Evolutionary conservation across 2,888 invertebrate genomes (phyloP).

Genomic region (Heliconius ethilla): DNA sequence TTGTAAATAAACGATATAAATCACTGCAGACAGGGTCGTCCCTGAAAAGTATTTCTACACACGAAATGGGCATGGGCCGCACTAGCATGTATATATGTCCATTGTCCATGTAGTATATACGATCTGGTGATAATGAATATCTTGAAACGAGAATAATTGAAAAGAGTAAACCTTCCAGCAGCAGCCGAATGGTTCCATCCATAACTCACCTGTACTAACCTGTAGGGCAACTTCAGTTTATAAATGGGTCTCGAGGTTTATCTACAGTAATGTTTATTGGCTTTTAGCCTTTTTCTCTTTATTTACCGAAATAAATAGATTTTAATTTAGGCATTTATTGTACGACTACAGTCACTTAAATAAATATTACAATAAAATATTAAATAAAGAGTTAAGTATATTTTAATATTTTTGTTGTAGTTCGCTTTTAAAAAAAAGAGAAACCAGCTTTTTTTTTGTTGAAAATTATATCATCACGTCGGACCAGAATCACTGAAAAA

Average conservation of each 20-base stretch:
- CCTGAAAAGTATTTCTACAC: too few species aligned
- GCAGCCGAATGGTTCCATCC: conserved; percentile 12
- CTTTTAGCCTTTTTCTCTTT: background rate
- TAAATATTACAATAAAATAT: too few species aligned
- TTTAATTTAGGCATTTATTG: background rate
- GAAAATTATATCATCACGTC: background rate
- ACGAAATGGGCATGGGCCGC: too few species aligned
- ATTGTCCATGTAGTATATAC: background rate
- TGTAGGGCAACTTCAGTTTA: conserved; percentile 18
- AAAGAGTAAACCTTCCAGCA: conserved; percentile 1
- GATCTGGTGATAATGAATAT: conserved; percentile 7
- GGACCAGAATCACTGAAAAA: conserved; percentile 23
- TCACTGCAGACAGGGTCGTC: too few species aligned
- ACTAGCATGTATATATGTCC: too few species aligned
- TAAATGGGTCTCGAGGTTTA: conserved; percentile 21
- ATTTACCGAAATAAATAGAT: background rate
- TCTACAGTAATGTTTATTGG: conserved; percentile 23
- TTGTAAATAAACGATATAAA: too few species aligned
- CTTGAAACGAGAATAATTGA: conserved; percentile 3
- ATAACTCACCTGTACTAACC: conserved; percentile 27
- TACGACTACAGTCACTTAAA: background rate
- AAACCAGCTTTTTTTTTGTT: background rate
- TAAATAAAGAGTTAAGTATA: background rate
- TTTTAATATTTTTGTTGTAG: background rate
- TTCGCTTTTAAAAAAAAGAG: background rate